Evolutionary conservation across 2,888 invertebrate genomes (phyloP), one percentile per base, ranked within the genome.

Genomic region (Folsomia candida): DNA sequence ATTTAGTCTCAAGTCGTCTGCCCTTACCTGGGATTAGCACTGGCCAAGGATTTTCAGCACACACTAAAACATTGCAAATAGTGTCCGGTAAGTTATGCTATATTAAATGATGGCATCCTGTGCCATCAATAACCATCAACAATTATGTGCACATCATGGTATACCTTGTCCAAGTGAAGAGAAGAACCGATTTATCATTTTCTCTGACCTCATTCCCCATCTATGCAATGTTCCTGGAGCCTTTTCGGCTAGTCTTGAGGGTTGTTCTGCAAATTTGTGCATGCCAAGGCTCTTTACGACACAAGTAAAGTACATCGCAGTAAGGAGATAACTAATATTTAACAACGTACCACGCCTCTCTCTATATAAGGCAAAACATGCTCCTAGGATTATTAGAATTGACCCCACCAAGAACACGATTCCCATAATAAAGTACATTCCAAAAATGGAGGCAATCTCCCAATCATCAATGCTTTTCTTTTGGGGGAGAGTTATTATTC

Each of bases 381-480:
- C 69, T 4, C 24, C 6, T 4, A 66, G 59, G 20, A 70, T 51
- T 57, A 79, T 71, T 20, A 73, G 51, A 24, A 77, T 66, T 4
- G 73, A 26, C 2, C 75, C 77, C 11, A 67, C 73, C 27, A 88
- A 78, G 84, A 92, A 94, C 65, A 92, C 87, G 67, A 90, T 87
- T 14, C 87, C 85, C 76, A 76, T 76, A 3, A 76, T 66, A 28
- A 74, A 64, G 24, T 67, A 73, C 71, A 76, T 70, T 59, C 76
- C 76, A 64, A 72, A 92, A 4, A 88, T 85, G 65, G 90, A 89
- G 27, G 87, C 83, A 80, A 94, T 87, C 67, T 84, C 86, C 84
- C 92, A 92, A 18, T 90, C 89, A 18, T 84, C 82, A 4, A 88
- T 87, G 47, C 86, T 82, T 2, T 90, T 88, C 0, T 89, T 89